phyloP scores from a whole-genome alignment of 2,113 vertebrate species.

The Megaptera novaeangliae region DNA sequence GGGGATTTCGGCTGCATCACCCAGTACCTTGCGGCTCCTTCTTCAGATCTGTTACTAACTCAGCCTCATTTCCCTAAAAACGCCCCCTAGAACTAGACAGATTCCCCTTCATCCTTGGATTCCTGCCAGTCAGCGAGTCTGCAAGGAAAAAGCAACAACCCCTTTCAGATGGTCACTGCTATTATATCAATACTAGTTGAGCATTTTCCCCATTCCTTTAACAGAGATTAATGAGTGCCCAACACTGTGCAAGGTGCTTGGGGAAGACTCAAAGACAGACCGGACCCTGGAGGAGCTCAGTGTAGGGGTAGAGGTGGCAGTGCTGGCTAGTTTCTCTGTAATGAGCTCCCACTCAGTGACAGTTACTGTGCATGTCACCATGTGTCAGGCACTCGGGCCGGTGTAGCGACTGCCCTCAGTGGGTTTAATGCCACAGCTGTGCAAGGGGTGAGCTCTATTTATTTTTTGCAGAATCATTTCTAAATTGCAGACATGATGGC shows the following conservation, averaged over 20 bases:
- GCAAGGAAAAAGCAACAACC: neutral
- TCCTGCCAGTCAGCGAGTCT: neutral
- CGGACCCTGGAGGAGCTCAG: neutral
- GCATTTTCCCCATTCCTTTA: neutral
- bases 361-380: accelerated
- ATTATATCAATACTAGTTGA: neutral
- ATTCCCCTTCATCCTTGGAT: neutral
- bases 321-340: neutral
- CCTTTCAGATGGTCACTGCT: neutral
- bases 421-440: neutral
- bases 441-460: neutral
- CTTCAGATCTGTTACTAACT: neutral
- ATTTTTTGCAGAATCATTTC: neutral
- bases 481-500: neutral
- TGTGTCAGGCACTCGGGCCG: neutral
- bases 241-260: neutral
- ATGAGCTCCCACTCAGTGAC: neutral
- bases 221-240: neutral
- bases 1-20: neutral
- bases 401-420: neutral
- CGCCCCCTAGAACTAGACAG: neutral
- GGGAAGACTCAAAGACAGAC: neutral
- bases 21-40: neutral
- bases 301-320: neutral
- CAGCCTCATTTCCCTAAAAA: neutral